A percentile compares a stretch with the other conserved stretches of the same genome.
phyloP scores from a whole-genome alignment of 2,888 invertebrate species.

The Ochlodes sylvanus region DNA sequence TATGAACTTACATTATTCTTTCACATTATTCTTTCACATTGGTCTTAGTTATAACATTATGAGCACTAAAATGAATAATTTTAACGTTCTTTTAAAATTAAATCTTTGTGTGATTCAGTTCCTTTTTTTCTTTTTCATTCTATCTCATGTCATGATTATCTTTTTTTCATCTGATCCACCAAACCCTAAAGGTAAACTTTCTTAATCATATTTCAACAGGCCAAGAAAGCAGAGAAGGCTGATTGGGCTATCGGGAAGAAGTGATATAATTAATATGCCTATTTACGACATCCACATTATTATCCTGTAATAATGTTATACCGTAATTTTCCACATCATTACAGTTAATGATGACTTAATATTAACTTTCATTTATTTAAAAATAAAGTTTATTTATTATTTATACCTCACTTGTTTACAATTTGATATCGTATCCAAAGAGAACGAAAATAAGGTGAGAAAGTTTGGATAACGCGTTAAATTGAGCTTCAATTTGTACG shows the following conservation, averaged over 20 bases:
- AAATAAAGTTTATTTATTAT: slow-evolving; percentile 66
- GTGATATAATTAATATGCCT: slow-evolving; percentile 63
- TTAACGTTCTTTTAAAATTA: not conserved
- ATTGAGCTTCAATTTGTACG: slow-evolving; percentile 55
- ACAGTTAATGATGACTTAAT: slow-evolving; percentile 55
- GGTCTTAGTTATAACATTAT: not conserved
- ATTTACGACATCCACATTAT: slow-evolving; percentile 29
- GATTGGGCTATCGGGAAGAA: slow-evolving; percentile 88
- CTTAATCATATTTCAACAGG: slow-evolving; percentile 85
- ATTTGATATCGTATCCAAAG: slow-evolving; percentile 51
- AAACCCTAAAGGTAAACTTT: not conserved
- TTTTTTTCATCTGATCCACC: not conserved
- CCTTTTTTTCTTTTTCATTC: not conserved
- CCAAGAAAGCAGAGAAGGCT: slow-evolving; percentile 91
- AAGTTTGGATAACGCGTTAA: slow-evolving; percentile 59
- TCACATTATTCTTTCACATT: not conserved
- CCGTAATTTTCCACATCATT: slow-evolving; percentile 52
- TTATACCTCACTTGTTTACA: slow-evolving; percentile 54
- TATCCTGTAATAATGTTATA: slow-evolving; percentile 33
- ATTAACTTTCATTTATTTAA: slow-evolving; percentile 65
- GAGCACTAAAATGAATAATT: not conserved
- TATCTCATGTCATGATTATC: not conserved
- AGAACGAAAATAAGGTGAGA: slow-evolving; percentile 68
- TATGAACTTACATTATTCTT: slow-evolving; percentile 7
- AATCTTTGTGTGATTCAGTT: not conserved